phyloP scores from a whole-genome alignment of 2,888 invertebrate genomes.

The Athrips mouffetella region DNA sequence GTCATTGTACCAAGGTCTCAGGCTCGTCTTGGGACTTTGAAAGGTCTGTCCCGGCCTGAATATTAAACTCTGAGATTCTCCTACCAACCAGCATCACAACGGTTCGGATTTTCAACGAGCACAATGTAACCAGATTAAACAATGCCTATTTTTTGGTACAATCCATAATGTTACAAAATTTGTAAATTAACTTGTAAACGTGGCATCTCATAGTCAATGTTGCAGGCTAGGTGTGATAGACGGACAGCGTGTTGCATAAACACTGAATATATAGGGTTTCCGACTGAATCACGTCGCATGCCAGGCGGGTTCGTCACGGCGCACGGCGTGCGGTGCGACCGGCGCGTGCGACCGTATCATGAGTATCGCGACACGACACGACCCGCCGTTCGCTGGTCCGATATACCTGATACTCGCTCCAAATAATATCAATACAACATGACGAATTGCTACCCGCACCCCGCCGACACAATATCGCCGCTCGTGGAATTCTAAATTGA shows the following conservation, averaged over 20 bases:
- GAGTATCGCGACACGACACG: conserved; percentile 54
- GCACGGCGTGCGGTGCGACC: conserved; percentile 29
- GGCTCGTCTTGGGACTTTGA: conserved; percentile 50
- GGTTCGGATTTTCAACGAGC: conserved; percentile 4
- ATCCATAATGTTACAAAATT: conserved; percentile 14
- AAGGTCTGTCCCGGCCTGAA: conserved; percentile 40
- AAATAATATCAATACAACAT: conserved; percentile 50
- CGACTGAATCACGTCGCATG: conserved; percentile 75
- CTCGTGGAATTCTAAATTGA: conserved; percentile 53
- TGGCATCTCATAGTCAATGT: conserved; percentile 40
- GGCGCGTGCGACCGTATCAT: conserved; percentile 61
- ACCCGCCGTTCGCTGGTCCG: conserved; percentile 43
- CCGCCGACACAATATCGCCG: conserved; percentile 32
- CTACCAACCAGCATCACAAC: background rate
- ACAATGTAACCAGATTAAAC: conserved; percentile 9
- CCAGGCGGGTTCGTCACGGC: conserved; percentile 71
- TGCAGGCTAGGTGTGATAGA: conserved; percentile 57
- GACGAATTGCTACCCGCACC: conserved; percentile 43
- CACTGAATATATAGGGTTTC: conserved; percentile 72
- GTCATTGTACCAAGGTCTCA: conserved; percentile 66
- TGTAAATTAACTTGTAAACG: conserved; percentile 30
- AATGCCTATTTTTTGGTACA: background rate
- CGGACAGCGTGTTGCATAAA: conserved; percentile 68
- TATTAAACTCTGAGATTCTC: conserved; percentile 35
- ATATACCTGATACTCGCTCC: conserved; percentile 46